Evolutionary conservation across 92 coral and sea anemone species (phyloP).

Genomic region (Parazoanthus darwini): DNA sequence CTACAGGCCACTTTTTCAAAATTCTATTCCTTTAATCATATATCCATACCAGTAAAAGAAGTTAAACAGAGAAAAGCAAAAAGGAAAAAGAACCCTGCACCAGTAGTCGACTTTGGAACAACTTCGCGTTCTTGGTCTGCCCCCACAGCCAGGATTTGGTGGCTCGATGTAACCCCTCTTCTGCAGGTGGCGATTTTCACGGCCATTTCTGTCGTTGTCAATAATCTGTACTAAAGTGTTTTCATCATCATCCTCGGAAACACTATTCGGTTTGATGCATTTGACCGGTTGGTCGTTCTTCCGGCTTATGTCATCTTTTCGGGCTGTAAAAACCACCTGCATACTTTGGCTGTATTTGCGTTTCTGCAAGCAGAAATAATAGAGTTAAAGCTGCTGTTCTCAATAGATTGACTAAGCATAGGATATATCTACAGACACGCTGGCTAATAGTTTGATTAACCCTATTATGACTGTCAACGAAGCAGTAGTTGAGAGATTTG

Average conservation of each 20-base stretch:
- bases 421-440: too few species aligned
- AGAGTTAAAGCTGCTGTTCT: background rate
- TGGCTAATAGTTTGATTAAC: too few species aligned
- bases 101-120: conserved; percentile 48
- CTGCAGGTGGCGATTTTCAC: background rate
- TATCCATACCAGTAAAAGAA: conserved; percentile 66
- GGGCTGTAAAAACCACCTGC: conserved; percentile 28
- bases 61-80: conserved; percentile 53
- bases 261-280: background rate
- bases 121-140: background rate
- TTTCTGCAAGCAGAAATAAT: background rate
- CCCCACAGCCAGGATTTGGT: background rate
- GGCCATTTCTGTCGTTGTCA: conserved; percentile 16
- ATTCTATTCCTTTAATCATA: conserved; percentile 18
- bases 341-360: background rate
- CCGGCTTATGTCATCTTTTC: background rate
- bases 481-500: too few species aligned
- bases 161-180: background rate
- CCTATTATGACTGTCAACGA: too few species aligned
- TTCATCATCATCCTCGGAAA: conserved; percentile 10
- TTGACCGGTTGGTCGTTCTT: background rate
- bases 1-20: background rate
- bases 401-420: too few species aligned
- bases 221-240: background rate
- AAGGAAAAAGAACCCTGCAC: conserved; percentile 57